These are phyloP conservation scores for Rhadina sibilatrix DNA, from an alignment of 2,113 vertebrate genomes.

Conservation along the genomic window DNA sequence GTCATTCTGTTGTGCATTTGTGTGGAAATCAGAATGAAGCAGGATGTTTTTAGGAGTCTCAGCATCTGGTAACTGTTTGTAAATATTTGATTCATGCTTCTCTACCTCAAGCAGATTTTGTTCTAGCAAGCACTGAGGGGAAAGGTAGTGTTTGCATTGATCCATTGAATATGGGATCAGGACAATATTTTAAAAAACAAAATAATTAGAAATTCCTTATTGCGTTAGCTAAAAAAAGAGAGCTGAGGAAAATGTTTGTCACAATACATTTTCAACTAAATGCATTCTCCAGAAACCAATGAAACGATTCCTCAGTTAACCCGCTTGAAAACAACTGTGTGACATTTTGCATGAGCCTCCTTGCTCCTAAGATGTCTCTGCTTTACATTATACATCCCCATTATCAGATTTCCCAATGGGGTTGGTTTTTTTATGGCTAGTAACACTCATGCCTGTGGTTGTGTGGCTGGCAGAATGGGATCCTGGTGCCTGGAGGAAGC, in stretches of 20 bases:
- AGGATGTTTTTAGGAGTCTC: background rate
- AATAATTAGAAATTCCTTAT: no score
- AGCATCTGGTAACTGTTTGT: conserved; percentile 28
- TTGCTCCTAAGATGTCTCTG: background rate
- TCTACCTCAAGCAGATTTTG: background rate
- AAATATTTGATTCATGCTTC: conserved; percentile 6
- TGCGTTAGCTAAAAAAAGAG: background rate
- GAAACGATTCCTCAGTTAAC: background rate
- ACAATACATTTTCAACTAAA: background rate
- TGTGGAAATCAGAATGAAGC: conserved; percentile 1
- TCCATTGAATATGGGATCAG: background rate
- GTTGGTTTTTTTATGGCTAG: background rate
- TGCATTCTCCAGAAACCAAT: background rate
- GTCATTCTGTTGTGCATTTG: background rate
- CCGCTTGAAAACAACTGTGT: background rate
- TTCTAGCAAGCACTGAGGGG: background rate
- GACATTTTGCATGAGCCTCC: background rate
- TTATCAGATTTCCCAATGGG: background rate
- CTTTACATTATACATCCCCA: background rate
- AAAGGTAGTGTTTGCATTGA: background rate
- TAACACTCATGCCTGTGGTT: background rate
- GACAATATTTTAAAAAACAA: background rate
- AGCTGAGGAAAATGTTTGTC: background rate
- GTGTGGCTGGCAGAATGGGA: background rate
- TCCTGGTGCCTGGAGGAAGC: background rate